A percentile compares a stretch with the other conserved stretches of the same genome.
phyloP scores from a whole-genome alignment of 2,888 invertebrate genomes.

The Eugnorisma glareosa region DNA sequence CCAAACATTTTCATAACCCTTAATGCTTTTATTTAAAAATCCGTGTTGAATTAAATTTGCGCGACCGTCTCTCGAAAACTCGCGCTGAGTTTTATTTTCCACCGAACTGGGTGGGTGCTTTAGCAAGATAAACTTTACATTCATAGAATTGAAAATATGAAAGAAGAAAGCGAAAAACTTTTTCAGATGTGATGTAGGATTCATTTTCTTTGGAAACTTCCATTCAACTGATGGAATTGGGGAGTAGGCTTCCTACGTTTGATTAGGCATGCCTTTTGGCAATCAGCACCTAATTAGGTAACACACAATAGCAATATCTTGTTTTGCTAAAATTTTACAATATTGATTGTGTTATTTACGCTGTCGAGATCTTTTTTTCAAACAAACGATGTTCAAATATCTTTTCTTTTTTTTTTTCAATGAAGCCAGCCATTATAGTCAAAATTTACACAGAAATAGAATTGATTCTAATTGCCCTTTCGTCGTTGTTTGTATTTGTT shows the following conservation, averaged over 20 bases:
- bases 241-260: background rate
- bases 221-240: background rate
- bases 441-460: no score
- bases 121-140: conserved; percentile 46
- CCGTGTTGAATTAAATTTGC: conserved; percentile 18
- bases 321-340: background rate
- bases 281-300: background rate
- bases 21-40: conserved; percentile 36
- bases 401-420: background rate
- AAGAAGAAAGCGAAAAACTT: conserved; percentile 19
- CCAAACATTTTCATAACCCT: conserved; percentile 36
- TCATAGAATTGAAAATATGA: conserved; percentile 41
- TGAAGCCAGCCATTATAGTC: background rate
- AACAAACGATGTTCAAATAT: background rate
- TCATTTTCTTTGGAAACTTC: background rate
- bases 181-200: conserved; percentile 21
- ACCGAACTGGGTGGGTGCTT: conserved; percentile 19
- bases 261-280: background rate
- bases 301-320: background rate
- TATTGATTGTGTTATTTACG: background rate
- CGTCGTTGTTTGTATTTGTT: no score
- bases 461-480: background rate
- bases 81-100: conserved; percentile 30
- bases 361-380: background rate
- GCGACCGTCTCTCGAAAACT: conserved; percentile 30